Evolutionary conservation across 1,140 invertebrate genomes (phyloP).

Genomic region (Hestina assimilis): DNA sequence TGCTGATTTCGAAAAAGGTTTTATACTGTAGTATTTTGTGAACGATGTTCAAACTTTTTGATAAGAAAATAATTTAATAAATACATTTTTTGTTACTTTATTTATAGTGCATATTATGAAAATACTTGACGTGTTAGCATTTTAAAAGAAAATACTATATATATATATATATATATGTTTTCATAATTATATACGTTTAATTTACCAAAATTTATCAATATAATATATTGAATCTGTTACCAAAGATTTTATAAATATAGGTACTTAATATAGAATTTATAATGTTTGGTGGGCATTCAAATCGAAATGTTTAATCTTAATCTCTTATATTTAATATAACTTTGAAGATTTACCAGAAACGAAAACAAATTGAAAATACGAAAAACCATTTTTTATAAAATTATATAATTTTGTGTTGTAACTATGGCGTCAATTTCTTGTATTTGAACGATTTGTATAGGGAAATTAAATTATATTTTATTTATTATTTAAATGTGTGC

Average conservation of each 20-base stretch:
- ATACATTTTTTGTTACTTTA: too few relatives aligned
- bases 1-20: constrained; percentile 32
- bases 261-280: constrained; percentile 4
- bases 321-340: constrained; percentile 12
- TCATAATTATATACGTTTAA: too few relatives aligned
- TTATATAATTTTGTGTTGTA: constrained; percentile 46
- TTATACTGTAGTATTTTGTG: constrained; percentile 31
- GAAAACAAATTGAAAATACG: not conserved
- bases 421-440: constrained; percentile 70
- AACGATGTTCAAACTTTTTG: constrained; percentile 13
- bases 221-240: constrained; percentile 12
- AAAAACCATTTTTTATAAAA: constrained; percentile 49
- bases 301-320: constrained; percentile 19
- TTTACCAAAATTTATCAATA: not conserved
- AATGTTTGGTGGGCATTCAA: constrained; percentile 12
- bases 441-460: constrained; percentile 61
- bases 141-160: too few relatives aligned
- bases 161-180: too few relatives aligned
- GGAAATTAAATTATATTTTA: constrained; percentile 44
- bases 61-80: not conserved
- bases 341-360: not conserved
- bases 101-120: too few relatives aligned
- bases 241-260: constrained; percentile 2
- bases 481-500: constrained; percentile 47
- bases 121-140: too few relatives aligned